These are phyloP conservation scores for Eupelmus urozonus DNA, from an alignment of 2,888 invertebrate genomes.

Conservation along the genomic window DNA sequence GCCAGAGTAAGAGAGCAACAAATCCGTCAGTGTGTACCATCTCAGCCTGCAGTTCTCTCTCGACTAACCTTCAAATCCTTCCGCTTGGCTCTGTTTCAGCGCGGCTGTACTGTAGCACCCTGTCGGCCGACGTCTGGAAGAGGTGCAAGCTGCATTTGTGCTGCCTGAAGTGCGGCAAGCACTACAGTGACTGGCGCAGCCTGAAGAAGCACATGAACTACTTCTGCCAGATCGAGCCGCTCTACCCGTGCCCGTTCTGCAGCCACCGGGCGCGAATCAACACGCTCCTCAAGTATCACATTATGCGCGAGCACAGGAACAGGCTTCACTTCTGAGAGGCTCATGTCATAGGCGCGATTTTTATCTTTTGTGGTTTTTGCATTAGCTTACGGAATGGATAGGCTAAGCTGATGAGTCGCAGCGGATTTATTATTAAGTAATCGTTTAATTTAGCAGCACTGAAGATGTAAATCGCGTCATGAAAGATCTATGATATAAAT, in stretches of 20 bases:
- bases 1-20: no score
- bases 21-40: no score
- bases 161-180: conserved; percentile 68
- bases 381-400: no score
- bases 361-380: no score
- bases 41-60: no score
- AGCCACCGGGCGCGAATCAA: conserved; percentile 65
- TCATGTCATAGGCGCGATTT: no score
- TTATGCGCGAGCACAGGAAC: conserved; percentile 65
- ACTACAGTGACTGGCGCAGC: conserved; percentile 70
- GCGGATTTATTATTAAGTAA: no score
- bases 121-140: conserved; percentile 66
- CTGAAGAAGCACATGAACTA: conserved; percentile 71
- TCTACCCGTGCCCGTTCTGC: conserved; percentile 67
- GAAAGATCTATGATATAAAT: no score
- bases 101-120: conserved; percentile 67
- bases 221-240: conserved; percentile 69
- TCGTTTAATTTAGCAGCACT: no score
- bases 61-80: no score
- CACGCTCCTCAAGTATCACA: conserved; percentile 67
- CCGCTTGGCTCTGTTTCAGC: conserved; percentile 62
- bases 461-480: no score
- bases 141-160: conserved; percentile 66
- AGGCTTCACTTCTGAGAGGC: background rate
- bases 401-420: no score